Evolutionary conservation across 2,888 invertebrate genomes (phyloP), one percentile per base, ranked within the genome.

Genomic region (Dynastes grantii): DNA sequence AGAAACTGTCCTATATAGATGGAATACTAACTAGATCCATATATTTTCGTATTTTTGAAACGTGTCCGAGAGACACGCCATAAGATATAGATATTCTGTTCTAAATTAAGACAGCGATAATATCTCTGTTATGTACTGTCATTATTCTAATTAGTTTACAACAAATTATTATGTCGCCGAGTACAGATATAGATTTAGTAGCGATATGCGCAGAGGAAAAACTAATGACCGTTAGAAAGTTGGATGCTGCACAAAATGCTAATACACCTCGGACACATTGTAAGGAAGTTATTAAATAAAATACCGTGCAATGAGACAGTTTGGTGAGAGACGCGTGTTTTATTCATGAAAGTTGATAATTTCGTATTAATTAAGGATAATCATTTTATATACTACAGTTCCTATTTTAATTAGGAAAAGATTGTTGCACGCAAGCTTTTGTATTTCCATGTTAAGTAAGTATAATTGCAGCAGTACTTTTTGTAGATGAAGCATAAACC

Each of bases 141-240:
- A 67, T 45, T 67, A 67, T 67, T 67, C 45, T 67, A 67, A 67
- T 67, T 67, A 67, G 45, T 67, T 67, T 67, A 49, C 67, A 49
- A 45, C 67, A 49, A 67, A n/a, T 49, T 27, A 67, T 67, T 49
- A 49, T 49, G 45, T 67, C 49, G 67, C 22, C 49, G 6, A 6
- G 13, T 11, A 37, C 11, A 22, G 67, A 67, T 67, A 63, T 13
- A 45, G 45, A 49, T 22, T 67, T 32, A 22, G 11, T 67, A 49
- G 45, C 8, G 2, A 49, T 22, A 67, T 16, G 5, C 5, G 67
- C 27, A 9, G 8, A 49, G 6, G 22, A 22, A 67, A 67, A 67
- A 67, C 16, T 49, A 16, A 16, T 9, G 45, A 49, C 67, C 45
- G 67, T 49, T 67, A 67, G 67, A 67, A 67, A 67, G 67, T 16